Base-by-base conservation (phyloP, 2,113 vertebrate genomes). In the Etheostoma spectabile region DNA sequence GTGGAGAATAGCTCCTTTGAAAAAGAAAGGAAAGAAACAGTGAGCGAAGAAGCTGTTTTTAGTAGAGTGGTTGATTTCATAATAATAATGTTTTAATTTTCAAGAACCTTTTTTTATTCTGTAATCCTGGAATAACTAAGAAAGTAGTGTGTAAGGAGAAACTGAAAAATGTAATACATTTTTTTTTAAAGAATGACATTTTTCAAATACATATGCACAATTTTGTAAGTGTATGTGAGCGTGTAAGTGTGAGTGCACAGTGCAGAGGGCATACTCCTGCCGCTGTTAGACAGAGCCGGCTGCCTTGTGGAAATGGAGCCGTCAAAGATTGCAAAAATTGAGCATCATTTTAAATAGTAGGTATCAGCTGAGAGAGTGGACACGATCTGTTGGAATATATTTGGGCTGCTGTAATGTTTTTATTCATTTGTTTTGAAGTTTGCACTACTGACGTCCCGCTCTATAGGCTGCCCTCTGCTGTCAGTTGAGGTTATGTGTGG, bases 381-480 rank as follows among this genome's bases (percentile, higher is more conserved):
- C 42, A 24, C 19, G 6, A 3, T 61, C 14, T 59, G n/a, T 64
- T 52, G 38, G 27, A 51, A 68, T 53, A 77, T 66, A 8, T 30
- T 45, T 42, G 15, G 65, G 19, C 35, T 27, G 15, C 61, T 3
- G 16, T 19, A 16, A 73, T 49, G 51, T 4, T n/a, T 67, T 42
- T 42, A 42, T 42, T 42, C 2, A 42, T 42, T 42, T 42, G 10
- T 42, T 70, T 79, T 12, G 1, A 61, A 52, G 56, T 74, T 80
- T 24, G 24, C 4, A 53, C 10, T 18, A 48, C 38, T 66, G 42
- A 90, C 68, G 80, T 52, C 59, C 51, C 80, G 30, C 68, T 86
- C 73, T 76, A 48, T 89, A 94, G 72, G 56, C 88, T 90, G 91
- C 93, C 92, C 87, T 85, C 92, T 93, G 92, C 91, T 93, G 92